Percentiles rank a stretch among this genome's conserved stretches.
Conservation (phyloP, 1,140 invertebrate species). For the Lordiphosa mommai region DNA sequence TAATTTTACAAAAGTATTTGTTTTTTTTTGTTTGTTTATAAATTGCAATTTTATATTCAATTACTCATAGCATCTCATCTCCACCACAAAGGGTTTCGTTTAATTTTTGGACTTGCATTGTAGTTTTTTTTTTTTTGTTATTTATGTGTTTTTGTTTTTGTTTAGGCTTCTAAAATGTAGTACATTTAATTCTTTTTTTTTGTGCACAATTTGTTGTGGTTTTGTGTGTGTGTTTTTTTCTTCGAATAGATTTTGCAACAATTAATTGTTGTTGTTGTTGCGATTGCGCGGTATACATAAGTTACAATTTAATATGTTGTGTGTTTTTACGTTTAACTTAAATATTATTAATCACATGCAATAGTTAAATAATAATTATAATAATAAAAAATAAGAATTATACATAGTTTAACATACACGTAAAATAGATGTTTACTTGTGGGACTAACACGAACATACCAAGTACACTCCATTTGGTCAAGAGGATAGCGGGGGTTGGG, state of each 20-base stretch:
- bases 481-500: too few species aligned
- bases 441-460: not conserved
- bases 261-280: constrained; percentile 25
- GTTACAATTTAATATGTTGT: constrained; percentile 74
- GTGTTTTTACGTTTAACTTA: constrained; percentile 69
- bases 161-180: constrained; percentile 70
- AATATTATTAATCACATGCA: constrained; percentile 78
- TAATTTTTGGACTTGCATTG: constrained; percentile 32
- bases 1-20: constrained; percentile 58
- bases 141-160: constrained; percentile 47
- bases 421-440: constrained; percentile 2
- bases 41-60: constrained; percentile 28
- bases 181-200: constrained; percentile 46
- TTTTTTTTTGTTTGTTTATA: constrained; percentile 7
- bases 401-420: constrained; percentile 62
- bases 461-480: too few species aligned
- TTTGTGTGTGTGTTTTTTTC: too few species aligned
- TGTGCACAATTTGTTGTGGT: constrained; percentile 27
- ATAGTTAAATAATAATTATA: constrained; percentile 76
- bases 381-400: constrained; percentile 63
- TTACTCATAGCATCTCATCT: constrained; percentile 23
- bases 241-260: constrained; percentile 38
- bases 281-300: constrained; percentile 68
- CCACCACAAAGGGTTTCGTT: constrained; percentile 33
- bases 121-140: constrained; percentile 42